Conservation (phyloP, 2,888 invertebrate genomes). For the Stenodera caucasica region DNA sequence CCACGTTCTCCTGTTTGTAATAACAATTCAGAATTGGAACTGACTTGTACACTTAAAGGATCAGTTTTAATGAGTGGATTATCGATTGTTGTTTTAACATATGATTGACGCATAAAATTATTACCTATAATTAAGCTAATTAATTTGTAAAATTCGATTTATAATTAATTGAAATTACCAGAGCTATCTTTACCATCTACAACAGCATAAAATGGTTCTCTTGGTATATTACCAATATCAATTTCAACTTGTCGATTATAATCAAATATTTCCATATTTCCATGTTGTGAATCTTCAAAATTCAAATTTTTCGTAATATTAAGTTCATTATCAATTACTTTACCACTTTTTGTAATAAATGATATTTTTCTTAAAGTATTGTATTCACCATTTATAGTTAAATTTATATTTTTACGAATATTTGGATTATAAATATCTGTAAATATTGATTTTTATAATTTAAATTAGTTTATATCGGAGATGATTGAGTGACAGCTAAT, state of each 20-base stretch:
- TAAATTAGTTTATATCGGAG: background rate
- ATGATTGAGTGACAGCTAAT: background rate
- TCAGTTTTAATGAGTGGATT: slow-evolving; percentile 33
- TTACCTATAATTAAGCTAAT: slow-evolving; percentile 41
- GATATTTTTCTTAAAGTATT: slow-evolving; percentile 32
- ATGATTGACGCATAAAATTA: slow-evolving; percentile 42
- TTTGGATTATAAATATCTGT: background rate
- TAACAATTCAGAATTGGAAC: slow-evolving; percentile 56
- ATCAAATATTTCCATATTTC: background rate
- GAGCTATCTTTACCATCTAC: slow-evolving; percentile 44
- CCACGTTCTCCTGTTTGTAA: slow-evolving; percentile 48
- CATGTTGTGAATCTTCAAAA: background rate
- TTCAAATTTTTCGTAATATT: background rate
- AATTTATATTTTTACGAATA: background rate
- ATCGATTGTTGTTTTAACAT: slow-evolving; percentile 33
- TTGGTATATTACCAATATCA: slow-evolving; percentile 35
- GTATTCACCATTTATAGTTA: background rate
- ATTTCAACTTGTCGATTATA: slow-evolving; percentile 19
- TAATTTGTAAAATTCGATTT: slow-evolving; percentile 1
- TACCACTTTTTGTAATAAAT: slow-evolving; percentile 30
- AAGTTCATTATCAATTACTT: background rate
- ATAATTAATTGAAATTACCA: slow-evolving; percentile 33
- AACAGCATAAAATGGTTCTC: slow-evolving; percentile 40
- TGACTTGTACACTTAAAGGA: slow-evolving; percentile 54
- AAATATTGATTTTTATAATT: background rate